Evolutionary conservation across 30 jellyfish, hydroid and myxozoan species (phyloP), one percentile per base, ranked within the genome.

Genomic region (Morbakka virulenta): DNA sequence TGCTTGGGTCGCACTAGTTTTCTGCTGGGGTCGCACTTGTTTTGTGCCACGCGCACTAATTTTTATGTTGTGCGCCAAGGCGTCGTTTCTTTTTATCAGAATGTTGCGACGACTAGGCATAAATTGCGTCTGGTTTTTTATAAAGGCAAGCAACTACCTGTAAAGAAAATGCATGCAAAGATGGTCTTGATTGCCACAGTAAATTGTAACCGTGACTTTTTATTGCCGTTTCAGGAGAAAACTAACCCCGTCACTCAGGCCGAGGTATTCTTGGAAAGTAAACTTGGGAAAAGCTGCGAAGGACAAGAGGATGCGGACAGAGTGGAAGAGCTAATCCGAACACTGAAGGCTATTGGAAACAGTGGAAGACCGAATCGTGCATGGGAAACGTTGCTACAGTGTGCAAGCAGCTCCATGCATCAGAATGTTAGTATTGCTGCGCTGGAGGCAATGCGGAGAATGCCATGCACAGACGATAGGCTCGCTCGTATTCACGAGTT

Each of bases 351-450:
- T 2, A 81, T 93, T 61, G 95, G 96, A 67, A 93, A 93, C 68
- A 95, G 96, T 2, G 89, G 95, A 81, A 87, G 99, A 30, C 99
- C 99, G 70, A 33, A 62, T 66, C 80, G 93, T 2, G 95, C 93
- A 26, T 50, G 94, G 79, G 25, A 75, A 17, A 69, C 96, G 34
- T 87, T 93, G 49, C 57, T 93, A 61, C 35, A 77, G 28, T 93
- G 99, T 65, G 99, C 99, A 72, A 72, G 68, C 36, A 74, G 85
- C 1, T 87, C 99, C 22, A 73, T 35, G 6, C 99, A 93, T 94
- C 89, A 84, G 67, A 93, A 93, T 84, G 76, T 93, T 85, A 93
- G 95, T 48, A 34, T 81, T 17, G 93, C 99, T 13, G 99, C 97
- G 2, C 82, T 93, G 36, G 97, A 93, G 31, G 99, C 99, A 1